A percentile compares a stretch with the other conserved stretches of the same genome.
Conservation (phyloP, 2,113 vertebrate genomes). For the Onychostoma macrolepis region DNA sequence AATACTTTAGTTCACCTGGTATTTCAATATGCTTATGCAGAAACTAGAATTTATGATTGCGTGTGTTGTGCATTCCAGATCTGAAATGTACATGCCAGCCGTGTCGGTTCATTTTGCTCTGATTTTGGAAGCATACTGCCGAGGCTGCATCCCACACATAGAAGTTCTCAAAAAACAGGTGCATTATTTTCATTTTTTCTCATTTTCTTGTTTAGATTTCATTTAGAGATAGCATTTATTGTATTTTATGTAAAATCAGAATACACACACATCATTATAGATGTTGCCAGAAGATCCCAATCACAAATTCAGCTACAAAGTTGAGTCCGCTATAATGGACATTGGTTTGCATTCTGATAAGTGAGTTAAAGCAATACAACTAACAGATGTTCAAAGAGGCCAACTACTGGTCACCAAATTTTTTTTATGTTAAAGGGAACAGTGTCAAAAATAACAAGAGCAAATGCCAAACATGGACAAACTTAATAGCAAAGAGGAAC, state of each 20-base stretch:
- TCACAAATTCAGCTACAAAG: neutral
- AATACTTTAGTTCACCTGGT: neutral
- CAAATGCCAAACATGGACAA: neutral
- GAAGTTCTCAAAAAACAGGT: conserved; percentile 97
- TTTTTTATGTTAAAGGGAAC: neutral
- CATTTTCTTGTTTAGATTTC: neutral
- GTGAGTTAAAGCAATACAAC: neutral
- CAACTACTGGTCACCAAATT: neutral
- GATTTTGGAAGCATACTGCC: conserved; percentile 95
- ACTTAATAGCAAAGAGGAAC: neutral
- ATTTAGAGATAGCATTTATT: neutral
- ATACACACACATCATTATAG: neutral
- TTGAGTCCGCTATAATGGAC: neutral
- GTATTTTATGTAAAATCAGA: neutral
- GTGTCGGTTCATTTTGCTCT: conserved; percentile 91
- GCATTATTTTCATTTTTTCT: neutral
- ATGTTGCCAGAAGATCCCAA: neutral
- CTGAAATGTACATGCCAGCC: conserved; percentile 93
- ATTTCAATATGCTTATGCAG: neutral
- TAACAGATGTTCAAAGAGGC: neutral
- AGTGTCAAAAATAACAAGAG: neutral
- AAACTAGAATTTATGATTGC: neutral
- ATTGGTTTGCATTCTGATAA: neutral
- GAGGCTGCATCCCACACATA: conserved; percentile 94
- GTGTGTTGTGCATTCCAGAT: conserved; percentile 74